A percentile compares a stretch with the other conserved stretches of the same genome.
Conservation (phyloP, 2,888 invertebrate species). For the Aethes cnicana region DNA sequence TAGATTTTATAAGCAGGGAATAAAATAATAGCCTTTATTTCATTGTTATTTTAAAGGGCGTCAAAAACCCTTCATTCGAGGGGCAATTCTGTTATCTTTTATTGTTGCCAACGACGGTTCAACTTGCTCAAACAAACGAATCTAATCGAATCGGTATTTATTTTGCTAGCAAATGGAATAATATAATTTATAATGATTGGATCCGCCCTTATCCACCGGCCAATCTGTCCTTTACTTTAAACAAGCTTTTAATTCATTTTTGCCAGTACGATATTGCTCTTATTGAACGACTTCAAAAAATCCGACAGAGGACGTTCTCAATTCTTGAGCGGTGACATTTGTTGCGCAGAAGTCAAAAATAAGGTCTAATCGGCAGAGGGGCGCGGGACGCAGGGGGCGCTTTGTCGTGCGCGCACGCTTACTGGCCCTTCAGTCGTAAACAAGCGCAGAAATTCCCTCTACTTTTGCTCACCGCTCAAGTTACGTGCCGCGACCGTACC, state of each 20-base stretch:
- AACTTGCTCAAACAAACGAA: conserved; percentile 30
- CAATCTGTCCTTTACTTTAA: not conserved
- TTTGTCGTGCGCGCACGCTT: no score
- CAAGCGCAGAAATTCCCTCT: no score
- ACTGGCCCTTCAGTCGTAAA: no score
- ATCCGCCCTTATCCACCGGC: conserved; percentile 1
- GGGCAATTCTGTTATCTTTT: conserved; percentile 33
- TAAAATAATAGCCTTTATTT: conserved; percentile 27
- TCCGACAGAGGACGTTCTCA: no score
- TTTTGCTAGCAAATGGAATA: conserved; percentile 17
- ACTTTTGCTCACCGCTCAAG: no score
- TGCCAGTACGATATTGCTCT: conserved; percentile 6
- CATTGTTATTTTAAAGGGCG: conserved; percentile 27
- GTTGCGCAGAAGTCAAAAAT: no score
- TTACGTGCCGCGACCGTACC: no score
- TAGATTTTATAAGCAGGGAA: conserved; percentile 26
- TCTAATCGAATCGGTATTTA: conserved; percentile 23
- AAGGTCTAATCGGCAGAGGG: no score
- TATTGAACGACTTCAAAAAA: conserved; percentile 3
- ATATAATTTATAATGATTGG: conserved; percentile 12
- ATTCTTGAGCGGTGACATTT: no score
- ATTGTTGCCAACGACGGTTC: conserved; percentile 29
- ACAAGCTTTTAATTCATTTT: no score
- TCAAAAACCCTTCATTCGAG: conserved; percentile 32
- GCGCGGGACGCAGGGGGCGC: no score